phyloP scores from a whole-genome alignment of 2,888 invertebrate species.

The Actias luna region DNA sequence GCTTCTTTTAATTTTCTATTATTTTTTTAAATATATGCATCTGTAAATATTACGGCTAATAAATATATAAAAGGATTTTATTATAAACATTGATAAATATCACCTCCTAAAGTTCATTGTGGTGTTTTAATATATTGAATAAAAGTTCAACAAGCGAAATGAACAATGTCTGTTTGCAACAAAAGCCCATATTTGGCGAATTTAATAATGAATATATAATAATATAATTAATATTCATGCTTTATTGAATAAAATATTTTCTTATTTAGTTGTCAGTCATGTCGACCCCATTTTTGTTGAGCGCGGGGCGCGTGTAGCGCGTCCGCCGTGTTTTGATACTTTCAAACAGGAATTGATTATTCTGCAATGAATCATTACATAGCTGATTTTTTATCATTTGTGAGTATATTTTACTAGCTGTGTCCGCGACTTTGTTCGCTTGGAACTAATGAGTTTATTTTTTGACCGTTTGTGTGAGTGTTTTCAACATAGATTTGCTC shows the following conservation, averaged over 20 bases:
- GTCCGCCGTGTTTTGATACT: neutral
- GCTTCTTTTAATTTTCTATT: too few relatives aligned
- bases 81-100: neutral
- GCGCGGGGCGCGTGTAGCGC: neutral
- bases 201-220: constrained; percentile 52
- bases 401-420: too few relatives aligned
- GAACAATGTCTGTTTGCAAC: constrained; percentile 49
- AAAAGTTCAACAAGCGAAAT: constrained; percentile 29
- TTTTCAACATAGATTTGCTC: too few relatives aligned
- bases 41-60: too few relatives aligned
- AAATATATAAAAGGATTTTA: too few relatives aligned
- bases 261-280: constrained; percentile 74
- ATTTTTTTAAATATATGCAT: too few relatives aligned
- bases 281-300: constrained; percentile 6
- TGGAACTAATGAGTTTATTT: too few relatives aligned
- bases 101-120: neutral
- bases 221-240: constrained; percentile 75
- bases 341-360: neutral
- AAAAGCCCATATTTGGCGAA: constrained; percentile 35
- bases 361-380: neutral
- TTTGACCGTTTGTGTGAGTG: too few relatives aligned
- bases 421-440: too few relatives aligned
- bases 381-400: too few relatives aligned
- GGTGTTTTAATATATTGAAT: constrained; percentile 16
- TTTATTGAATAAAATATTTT: constrained; percentile 58